Evolutionary conservation across 2,888 invertebrate genomes (phyloP).

Genomic region (Aporophyla nigra): DNA sequence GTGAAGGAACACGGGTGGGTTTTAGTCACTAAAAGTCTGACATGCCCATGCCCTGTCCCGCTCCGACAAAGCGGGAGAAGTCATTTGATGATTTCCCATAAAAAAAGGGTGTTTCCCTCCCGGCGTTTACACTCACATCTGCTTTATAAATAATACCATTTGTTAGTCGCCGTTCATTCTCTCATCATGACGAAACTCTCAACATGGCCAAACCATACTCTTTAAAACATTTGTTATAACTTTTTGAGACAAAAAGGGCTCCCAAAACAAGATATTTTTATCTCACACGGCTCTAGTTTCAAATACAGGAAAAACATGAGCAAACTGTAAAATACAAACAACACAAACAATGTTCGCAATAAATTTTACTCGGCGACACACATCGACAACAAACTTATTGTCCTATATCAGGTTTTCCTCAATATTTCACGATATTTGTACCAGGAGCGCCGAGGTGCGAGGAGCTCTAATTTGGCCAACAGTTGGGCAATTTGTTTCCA

Average conservation of each 20-base stretch:
- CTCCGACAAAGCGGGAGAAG: no score
- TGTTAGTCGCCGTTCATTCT: not conserved
- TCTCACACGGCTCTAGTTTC: not conserved
- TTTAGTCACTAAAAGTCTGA: no score
- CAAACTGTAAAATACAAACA: constrained; percentile 17
- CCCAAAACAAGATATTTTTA: not conserved
- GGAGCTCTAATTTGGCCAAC: constrained; percentile 54
- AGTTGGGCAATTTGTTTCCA: constrained; percentile 63
- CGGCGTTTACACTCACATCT: not conserved
- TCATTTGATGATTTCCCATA: no score
- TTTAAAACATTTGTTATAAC: not conserved
- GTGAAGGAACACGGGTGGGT: no score
- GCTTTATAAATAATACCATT: not conserved
- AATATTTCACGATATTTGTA: constrained; percentile 59
- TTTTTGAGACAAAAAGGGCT: not conserved
- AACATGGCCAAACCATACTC: not conserved
- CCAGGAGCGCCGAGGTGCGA: constrained; percentile 39
- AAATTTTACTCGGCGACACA: constrained; percentile 52
- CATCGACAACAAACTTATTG: constrained; percentile 41
- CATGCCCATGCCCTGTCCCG: no score
- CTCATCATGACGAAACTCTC: no score
- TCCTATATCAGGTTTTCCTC: constrained; percentile 52
- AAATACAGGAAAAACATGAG: not conserved
- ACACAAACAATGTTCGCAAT: constrained; percentile 34
- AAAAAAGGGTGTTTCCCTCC: not conserved